A percentile compares a stretch with the other conserved stretches of the same genome.
These are phyloP conservation scores for Cololabis saira DNA, from an alignment of 2,113 vertebrate genomes.

Conservation along the genomic window DNA sequence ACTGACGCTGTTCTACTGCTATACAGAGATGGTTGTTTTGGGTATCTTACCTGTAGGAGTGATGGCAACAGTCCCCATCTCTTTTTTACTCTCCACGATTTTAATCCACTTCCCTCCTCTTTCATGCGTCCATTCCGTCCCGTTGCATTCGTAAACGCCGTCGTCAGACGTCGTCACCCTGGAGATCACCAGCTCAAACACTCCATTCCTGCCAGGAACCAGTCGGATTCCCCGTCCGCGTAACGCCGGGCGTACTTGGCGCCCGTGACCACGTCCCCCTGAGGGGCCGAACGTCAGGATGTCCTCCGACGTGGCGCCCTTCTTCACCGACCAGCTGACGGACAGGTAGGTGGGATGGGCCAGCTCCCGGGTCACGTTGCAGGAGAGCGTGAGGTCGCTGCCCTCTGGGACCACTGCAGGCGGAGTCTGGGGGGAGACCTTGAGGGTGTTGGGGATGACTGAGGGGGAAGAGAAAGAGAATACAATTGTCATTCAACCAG, in stretches of 20 bases:
- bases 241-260: conserved; percentile 82
- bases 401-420: conserved; percentile 82
- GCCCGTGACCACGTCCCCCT: conserved; percentile 80
- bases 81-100: conserved; percentile 86
- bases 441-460: conserved; percentile 89
- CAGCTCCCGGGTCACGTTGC: conserved; percentile 78
- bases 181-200: conserved; percentile 83
- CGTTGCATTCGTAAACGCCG: conserved; percentile 87
- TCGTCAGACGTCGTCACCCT: conserved; percentile 76
- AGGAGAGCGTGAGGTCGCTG: conserved; percentile 86
- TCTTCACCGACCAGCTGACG: conserved; percentile 87
- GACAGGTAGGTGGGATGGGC: conserved; percentile 87
- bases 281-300: conserved; percentile 88
- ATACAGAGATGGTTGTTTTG: too few species aligned
- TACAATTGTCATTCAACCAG: too few species aligned
- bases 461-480: not conserved
- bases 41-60: conserved; percentile 83
- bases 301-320: conserved; percentile 64
- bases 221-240: conserved; percentile 83
- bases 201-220: conserved; percentile 80
- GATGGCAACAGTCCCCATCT: conserved; percentile 83
- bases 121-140: conserved; percentile 88
- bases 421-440: conserved; percentile 70
- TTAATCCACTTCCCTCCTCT: conserved; percentile 84
- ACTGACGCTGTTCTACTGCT: too few species aligned